Evolutionary conservation across 1,140 invertebrate species (phyloP).

Genomic region (Prorops nasuta): DNA sequence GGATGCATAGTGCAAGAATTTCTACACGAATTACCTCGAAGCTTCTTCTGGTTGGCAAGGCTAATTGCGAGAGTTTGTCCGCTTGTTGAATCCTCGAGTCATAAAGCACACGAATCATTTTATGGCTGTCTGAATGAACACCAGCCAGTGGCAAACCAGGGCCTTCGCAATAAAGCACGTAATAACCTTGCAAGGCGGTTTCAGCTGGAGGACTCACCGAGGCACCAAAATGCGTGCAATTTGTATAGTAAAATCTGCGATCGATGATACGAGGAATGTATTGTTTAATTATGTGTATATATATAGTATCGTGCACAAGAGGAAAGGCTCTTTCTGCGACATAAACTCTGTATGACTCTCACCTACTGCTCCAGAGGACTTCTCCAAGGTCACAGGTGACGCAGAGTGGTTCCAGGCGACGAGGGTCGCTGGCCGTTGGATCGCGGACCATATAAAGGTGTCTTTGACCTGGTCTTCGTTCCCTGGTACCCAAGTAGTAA

Average conservation of each 20-base stretch:
- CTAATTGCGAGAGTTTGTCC: slow-evolving; percentile 66
- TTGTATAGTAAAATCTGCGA: slow-evolving; percentile 66
- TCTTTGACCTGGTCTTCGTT: slow-evolving; percentile 76
- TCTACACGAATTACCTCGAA: slow-evolving; percentile 72
- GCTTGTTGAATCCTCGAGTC: slow-evolving; percentile 68
- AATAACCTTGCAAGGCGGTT: slow-evolving; percentile 63
- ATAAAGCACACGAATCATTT: slow-evolving; percentile 71
- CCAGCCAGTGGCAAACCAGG: slow-evolving; percentile 75
- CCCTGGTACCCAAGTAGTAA: slow-evolving; percentile 79
- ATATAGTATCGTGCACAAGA: too few species aligned
- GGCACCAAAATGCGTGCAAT: slow-evolving; percentile 78
- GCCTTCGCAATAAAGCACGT: slow-evolving; percentile 76
- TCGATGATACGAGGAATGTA: too few species aligned
- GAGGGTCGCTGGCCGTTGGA: slow-evolving; percentile 67
- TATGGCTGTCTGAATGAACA: slow-evolving; percentile 72
- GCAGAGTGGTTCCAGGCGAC: slow-evolving; percentile 71
- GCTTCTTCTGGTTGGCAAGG: slow-evolving; percentile 70
- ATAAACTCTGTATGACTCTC: slow-evolving; percentile 25
- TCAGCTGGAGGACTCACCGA: slow-evolving; percentile 62
- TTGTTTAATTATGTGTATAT: too few species aligned
- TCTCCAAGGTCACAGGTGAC: slow-evolving; percentile 75
- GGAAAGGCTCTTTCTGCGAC: too few species aligned
- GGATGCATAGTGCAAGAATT: too few species aligned
- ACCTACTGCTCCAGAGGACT: slow-evolving; percentile 68
- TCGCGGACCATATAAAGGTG: slow-evolving; percentile 80